Base-by-base conservation (phyloP, 2,888 invertebrate species). In the Macaria notata region DNA sequence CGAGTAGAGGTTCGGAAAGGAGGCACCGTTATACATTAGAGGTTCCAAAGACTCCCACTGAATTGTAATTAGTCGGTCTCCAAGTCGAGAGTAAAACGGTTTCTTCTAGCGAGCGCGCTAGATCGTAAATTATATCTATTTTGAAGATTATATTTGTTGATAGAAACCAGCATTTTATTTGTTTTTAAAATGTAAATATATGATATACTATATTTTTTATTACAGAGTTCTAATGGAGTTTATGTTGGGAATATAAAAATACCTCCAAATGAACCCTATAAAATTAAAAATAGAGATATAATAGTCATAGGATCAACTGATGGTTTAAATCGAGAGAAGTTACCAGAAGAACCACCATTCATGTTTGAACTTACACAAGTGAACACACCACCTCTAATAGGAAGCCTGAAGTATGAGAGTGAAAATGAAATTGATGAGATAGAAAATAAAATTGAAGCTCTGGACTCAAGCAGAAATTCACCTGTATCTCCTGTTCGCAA, bases 141-240 rank as follows among this genome's bases (percentile, higher is more conserved):
- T n/a, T n/a, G n/a, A n/a, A n/a, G n/a, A n/a, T n/a, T n/a, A 4
- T 59, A 3, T 6, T 43, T 43, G 3, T 36, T 29, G 29, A n/a
- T n/a, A n/a, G n/a, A n/a, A n/a, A n/a, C n/a, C n/a, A n/a, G n/a
- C n/a, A n/a, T n/a, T n/a, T n/a, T n/a, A n/a, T n/a, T n/a, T n/a
- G n/a, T n/a, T n/a, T n/a, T n/a, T n/a, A n/a, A n/a, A n/a, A n/a
- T n/a, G n/a, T n/a, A n/a, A n/a, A n/a, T n/a, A n/a, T n/a, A n/a
- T n/a, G n/a, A n/a, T n/a, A n/a, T n/a, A n/a, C n/a, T n/a, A n/a
- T n/a, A n/a, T n/a, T n/a, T n/a, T n/a, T n/a, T 60, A 61, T 84
- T 88, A 62, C 71, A 94, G 94, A 94, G 93, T 73, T 82, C 92
- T 3, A 94, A 94, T 86, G 94, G 94, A 49, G 84, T 93, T 29